These are phyloP conservation scores for Anthoscopus minutus DNA, from an alignment of 2,113 vertebrate genomes.

Conservation along the genomic window DNA sequence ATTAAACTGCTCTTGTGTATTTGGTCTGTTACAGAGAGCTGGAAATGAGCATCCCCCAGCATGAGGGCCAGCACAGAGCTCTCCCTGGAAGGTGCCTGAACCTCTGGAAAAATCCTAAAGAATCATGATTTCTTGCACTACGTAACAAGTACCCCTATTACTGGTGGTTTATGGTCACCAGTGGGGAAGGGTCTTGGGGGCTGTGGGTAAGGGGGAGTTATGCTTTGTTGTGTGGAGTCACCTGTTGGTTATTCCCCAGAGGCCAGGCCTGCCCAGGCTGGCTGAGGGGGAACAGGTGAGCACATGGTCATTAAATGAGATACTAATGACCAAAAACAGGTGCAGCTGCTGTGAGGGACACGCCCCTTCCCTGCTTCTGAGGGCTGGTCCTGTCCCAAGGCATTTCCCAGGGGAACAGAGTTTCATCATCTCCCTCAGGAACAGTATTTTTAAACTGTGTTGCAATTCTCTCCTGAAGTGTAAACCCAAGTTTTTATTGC, in stretches of 20 bases:
- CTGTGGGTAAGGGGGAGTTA: neutral
- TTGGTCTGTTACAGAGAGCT: neutral
- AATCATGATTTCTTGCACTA: neutral
- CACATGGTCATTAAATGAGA: neutral
- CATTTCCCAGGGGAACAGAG: neutral
- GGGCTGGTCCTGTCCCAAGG: neutral
- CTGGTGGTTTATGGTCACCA: neutral
- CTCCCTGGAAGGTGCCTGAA: neutral
- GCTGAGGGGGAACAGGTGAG: constrained; percentile 15
- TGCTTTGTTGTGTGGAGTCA: neutral
- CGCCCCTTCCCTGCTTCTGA: constrained; percentile 24
- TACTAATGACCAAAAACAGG: neutral
- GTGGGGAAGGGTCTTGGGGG: neutral
- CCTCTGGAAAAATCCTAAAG: neutral
- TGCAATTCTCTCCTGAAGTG: accelerated
- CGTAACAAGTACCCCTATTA: neutral
- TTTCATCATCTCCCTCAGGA: constrained; percentile 63
- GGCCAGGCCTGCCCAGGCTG: neutral
- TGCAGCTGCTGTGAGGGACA: neutral
- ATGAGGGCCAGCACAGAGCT: neutral
- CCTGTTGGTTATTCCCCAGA: neutral
- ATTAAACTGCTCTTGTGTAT: neutral
- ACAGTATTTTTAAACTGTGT: constrained; percentile 21
- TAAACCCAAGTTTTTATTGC: neutral
- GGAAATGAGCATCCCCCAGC: accelerated